Percentiles rank a stretch among this genome's conserved stretches.
phyloP scores from a whole-genome alignment of 2,888 invertebrate genomes.

The Mesoligia furuncula region DNA sequence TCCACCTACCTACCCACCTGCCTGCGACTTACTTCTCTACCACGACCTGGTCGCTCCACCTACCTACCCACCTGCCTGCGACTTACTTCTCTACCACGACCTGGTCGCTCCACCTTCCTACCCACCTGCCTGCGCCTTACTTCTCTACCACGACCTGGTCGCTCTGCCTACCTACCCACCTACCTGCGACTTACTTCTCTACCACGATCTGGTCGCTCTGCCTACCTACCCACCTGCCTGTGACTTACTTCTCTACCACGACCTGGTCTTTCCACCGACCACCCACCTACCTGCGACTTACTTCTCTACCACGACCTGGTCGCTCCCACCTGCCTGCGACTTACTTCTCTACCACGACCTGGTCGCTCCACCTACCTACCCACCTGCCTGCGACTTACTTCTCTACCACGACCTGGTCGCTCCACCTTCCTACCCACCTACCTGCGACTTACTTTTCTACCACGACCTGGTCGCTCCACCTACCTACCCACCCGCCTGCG shows the following conservation, averaged over 20 bases:
- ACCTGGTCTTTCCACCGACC: not conserved
- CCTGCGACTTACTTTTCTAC: no score
- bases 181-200: not conserved
- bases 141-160: no score
- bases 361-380: no score
- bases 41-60: no score
- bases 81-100: not conserved
- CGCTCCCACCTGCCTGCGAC: not conserved
- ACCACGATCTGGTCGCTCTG: not conserved
- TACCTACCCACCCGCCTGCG: not conserved
- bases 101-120: not conserved
- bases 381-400: not conserved
- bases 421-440: not conserved
- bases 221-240: not conserved
- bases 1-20: not conserved
- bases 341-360: no score
- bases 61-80: no score
- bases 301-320: no score
- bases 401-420: no score
- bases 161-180: not conserved
- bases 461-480: no score
- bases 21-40: no score
- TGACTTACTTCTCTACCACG: no score
- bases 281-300: not conserved
- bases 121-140: no score